phyloP scores from a whole-genome alignment of 2,113 vertebrate species.

The Notothenia rossii region DNA sequence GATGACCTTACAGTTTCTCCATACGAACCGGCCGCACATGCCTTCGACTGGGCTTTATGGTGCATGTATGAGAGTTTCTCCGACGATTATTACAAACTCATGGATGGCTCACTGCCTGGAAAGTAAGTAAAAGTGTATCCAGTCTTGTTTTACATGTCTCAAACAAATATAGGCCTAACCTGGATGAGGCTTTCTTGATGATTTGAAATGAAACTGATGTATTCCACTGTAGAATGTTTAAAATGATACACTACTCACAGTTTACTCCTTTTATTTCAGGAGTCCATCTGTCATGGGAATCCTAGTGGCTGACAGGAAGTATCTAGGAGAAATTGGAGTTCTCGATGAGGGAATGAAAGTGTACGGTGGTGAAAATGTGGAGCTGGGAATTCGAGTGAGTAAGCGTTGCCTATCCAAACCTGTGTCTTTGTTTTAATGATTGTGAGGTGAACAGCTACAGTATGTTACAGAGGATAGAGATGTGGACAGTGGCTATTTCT shows the following conservation, averaged over 20 bases:
- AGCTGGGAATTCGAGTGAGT: conserved; percentile 93
- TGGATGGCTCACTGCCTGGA: conserved; percentile 74
- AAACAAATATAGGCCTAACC: neutral
- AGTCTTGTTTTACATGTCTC: neutral
- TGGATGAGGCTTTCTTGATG: neutral
- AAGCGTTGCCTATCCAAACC: neutral
- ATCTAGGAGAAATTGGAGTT: conserved; percentile 92
- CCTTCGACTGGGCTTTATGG: conserved; percentile 82
- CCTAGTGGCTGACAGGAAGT: conserved; percentile 90
- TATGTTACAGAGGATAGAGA: too few species aligned
- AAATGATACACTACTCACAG: neutral
- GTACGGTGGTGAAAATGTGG: conserved; percentile 95
- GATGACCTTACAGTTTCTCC: conserved; percentile 64
- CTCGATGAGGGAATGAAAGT: conserved; percentile 95
- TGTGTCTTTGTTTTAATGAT: neutral
- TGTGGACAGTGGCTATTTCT: too few species aligned
- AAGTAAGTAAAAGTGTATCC: conserved; percentile 70
- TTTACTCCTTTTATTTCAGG: conserved; percentile 71
- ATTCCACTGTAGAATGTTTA: neutral
- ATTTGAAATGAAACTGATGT: neutral
- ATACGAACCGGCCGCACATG: conserved; percentile 52
- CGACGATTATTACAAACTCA: conserved; percentile 72
- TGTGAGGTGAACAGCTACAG: too few species aligned
- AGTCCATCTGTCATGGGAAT: conserved; percentile 95
- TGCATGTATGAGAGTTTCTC: conserved; percentile 79